Evolutionary conservation across 2,888 invertebrate species (phyloP).

Genomic region (Hyles lineata): DNA sequence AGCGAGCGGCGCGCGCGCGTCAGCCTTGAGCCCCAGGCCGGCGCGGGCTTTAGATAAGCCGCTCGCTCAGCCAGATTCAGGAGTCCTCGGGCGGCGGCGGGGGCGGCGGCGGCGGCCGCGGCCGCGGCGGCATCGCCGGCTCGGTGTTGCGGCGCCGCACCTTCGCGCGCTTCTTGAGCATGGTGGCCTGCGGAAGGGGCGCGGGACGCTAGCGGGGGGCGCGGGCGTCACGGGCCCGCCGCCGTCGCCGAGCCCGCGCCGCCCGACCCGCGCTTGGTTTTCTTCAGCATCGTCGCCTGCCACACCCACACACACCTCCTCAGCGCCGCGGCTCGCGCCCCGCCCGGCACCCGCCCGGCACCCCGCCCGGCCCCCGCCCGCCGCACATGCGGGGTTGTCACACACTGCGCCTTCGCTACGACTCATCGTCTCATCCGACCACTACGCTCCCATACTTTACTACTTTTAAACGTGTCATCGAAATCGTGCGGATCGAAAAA

Average conservation of each 20-base stretch:
- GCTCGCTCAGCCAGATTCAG: conserved; percentile 90
- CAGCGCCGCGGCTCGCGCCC: conserved; percentile 46
- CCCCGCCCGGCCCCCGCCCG: conserved; percentile 9
- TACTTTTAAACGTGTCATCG: not conserved
- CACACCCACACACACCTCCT: conserved; percentile 62
- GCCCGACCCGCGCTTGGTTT: conserved; percentile 97
- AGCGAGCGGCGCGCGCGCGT: conserved; percentile 71
- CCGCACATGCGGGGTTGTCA: conserved; percentile 34
- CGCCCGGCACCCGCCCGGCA: conserved; percentile 48
- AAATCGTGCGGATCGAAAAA: conserved; percentile 16
- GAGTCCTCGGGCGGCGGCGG: conserved; percentile 81
- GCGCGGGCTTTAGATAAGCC: conserved; percentile 86
- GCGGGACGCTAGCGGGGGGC: conserved; percentile 49
- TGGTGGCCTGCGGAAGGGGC: conserved; percentile 94
- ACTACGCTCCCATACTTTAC: not conserved
- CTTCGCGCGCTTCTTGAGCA: conserved; percentile 99
- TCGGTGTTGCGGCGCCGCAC: conserved; percentile 98
- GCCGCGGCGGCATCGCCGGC: conserved; percentile 87
- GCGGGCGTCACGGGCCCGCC: conserved; percentile 73
- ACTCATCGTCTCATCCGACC: not conserved
- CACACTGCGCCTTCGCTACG: conserved; percentile 42
- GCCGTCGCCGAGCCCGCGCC: conserved; percentile 88
- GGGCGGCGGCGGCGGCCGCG: conserved; percentile 70
- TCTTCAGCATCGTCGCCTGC: conserved; percentile 99
- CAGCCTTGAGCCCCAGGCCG: conserved; percentile 79